These are phyloP conservation scores for Syngnathus typhle DNA, from an alignment of 2,113 vertebrate species.

Conservation along the genomic window DNA sequence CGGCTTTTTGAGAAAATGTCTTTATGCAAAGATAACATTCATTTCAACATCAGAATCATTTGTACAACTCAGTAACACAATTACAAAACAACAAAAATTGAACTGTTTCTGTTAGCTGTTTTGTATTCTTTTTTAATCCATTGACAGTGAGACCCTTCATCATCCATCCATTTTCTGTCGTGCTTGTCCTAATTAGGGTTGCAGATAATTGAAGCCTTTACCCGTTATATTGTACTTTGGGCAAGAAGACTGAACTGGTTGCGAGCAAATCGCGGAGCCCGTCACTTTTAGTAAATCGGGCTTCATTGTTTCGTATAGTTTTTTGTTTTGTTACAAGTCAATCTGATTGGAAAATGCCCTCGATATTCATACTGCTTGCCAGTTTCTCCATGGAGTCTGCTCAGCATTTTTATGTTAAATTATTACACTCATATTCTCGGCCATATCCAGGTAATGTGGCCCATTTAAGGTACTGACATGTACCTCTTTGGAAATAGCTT, in stretches of 20 bases:
- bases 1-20: neutral
- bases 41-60: neutral
- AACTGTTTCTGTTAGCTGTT: neutral
- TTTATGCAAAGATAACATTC: neutral
- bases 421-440: slow-evolving; percentile 2
- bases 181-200: neutral
- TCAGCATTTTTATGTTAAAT: slow-evolving; percentile 13
- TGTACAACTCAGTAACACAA: too few species aligned
- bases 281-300: neutral
- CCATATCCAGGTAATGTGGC: neutral
- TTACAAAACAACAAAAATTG: too few species aligned
- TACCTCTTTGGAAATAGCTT: slow-evolving; percentile 22
- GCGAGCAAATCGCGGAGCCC: neutral
- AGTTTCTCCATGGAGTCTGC: slow-evolving; percentile 3
- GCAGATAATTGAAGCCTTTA: neutral
- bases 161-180: neutral
- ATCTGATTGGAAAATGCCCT: neutral
- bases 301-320: neutral
- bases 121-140: neutral
- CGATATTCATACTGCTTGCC: neutral
- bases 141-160: neutral
- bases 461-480: slow-evolving; percentile 45
- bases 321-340: neutral
- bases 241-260: neutral
- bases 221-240: neutral